Percentiles rank a stretch among this genome's conserved stretches.
These are phyloP conservation scores for Tinea semifulvella DNA, from an alignment of 2,888 invertebrate genomes.

Conservation along the genomic window DNA sequence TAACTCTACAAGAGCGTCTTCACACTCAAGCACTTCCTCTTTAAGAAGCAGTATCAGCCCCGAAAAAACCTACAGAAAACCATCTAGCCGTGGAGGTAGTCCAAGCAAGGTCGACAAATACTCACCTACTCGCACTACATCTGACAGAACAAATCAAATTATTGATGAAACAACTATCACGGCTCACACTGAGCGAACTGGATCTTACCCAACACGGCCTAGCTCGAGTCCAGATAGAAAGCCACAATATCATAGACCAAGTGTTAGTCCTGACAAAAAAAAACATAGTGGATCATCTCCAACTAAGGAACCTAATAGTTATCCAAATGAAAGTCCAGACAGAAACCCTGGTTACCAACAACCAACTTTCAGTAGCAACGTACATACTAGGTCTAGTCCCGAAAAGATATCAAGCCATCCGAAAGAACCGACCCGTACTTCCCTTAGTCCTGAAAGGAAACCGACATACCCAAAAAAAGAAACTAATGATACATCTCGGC, in stretches of 20 bases:
- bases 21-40: slow-evolving; percentile 62
- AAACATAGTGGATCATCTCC: neutral
- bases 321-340: neutral
- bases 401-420: slow-evolving; percentile 26
- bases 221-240: slow-evolving; percentile 25
- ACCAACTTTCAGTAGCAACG: slow-evolving; percentile 17
- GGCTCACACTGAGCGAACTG: neutral
- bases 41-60: slow-evolving; percentile 63
- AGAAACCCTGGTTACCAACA: slow-evolving; percentile 2
- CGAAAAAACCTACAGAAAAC: slow-evolving; percentile 43
- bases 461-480: slow-evolving; percentile 15
- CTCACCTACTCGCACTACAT: slow-evolving; percentile 37
- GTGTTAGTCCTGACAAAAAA: slow-evolving; percentile 41
- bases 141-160: slow-evolving; percentile 23
- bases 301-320: neutral
- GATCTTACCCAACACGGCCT: slow-evolving; percentile 28
- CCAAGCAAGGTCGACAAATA: slow-evolving; percentile 36
- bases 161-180: neutral
- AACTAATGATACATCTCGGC: slow-evolving; percentile 23
- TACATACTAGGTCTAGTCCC: slow-evolving; percentile 24
- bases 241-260: slow-evolving; percentile 25
- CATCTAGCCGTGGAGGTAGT: slow-evolving; percentile 39
- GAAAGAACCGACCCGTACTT: slow-evolving; percentile 27
- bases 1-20: slow-evolving; percentile 60
- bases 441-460: slow-evolving; percentile 23